Base-by-base conservation (phyloP, 2,797 vertebrate species). In the Tenualosa thibaudeaui region DNA sequence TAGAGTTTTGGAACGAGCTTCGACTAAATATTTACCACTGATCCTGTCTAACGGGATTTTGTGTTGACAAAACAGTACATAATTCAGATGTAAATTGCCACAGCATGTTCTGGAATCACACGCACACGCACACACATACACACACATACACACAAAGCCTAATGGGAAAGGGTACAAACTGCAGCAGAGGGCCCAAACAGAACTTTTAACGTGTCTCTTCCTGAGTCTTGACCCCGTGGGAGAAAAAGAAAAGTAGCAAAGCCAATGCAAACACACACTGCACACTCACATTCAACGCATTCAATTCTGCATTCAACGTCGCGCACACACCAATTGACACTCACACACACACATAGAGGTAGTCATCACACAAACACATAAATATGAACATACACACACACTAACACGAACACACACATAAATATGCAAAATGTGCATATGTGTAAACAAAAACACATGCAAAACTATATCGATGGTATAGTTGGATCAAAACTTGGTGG, bases 381-480 rank as follows among this genome's bases (percentile, higher is more conserved):
- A 9, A 51, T 51, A 51, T 3, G 50, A 51, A 51, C 8, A 0
- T 51, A 8, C 10, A 51, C 50, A 9, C 19, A 56, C 54, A 22
- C 54, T 6, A 17, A 56, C 54, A 56, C 3, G 22, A 3, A 56
- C 53, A 56, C 54, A 56, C 19, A 56, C 17, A 22, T 7, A 2
- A 56, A 19, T 6, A 56, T 22, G 19, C 56, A 53, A 86, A 82
- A 78, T 83, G 89, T 87, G 82, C 88, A 81, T 82, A 82, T 46
- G 24, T 54, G 43, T 58, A 43, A 81, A 86, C 40, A 58, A 85
- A 68, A 86, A 88, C 86, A 83, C 86, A 43, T 83, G 82, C 81
- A 85, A 85, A 86, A 87, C 82, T 81, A 68, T 7, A 43, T 3
- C 54, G 15, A 71, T 58, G 54, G 62, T 31, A 31, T 31, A 31